These are phyloP conservation scores for Danaus plexippus DNA, from an alignment of 1,140 invertebrate species.

Conservation along the genomic window DNA sequence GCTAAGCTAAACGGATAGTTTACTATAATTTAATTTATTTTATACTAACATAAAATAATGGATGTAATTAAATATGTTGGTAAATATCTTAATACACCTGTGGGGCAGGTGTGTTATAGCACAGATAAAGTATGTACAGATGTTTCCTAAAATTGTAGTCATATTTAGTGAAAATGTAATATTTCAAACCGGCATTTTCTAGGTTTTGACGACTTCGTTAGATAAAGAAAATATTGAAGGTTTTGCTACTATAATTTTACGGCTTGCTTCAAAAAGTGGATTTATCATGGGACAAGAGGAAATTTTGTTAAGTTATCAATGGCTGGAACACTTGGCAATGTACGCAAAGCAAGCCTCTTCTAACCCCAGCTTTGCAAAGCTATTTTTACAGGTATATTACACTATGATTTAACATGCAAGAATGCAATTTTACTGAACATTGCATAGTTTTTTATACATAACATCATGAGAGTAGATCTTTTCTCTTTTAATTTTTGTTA, in stretches of 20 bases:
- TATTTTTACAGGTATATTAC: constrained; percentile 46
- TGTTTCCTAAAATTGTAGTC: constrained; percentile 2
- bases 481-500: not conserved
- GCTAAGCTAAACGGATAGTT: too few relatives aligned
- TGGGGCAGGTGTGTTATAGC: constrained; percentile 54
- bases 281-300: constrained; percentile 37
- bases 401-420: constrained; percentile 1
- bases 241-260: constrained; percentile 53
- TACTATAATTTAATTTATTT: not conserved
- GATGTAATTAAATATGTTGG: constrained; percentile 54
- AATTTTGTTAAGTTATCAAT: constrained; percentile 46
- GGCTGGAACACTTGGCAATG: constrained; percentile 57
- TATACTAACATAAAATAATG: constrained; percentile 22
- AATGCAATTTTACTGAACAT: too few relatives aligned
- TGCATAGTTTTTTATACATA: too few relatives aligned
- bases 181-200: constrained; percentile 9
- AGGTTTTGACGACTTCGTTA: constrained; percentile 54
- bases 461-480: too few relatives aligned
- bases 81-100: constrained; percentile 50
- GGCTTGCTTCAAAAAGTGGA: constrained; percentile 37
- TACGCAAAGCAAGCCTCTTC: constrained; percentile 50
- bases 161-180: not conserved
- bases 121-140: constrained; percentile 47
- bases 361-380: constrained; percentile 48
- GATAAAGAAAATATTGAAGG: constrained; percentile 60